Evolutionary conservation across 2,797 vertebrate genomes (phyloP).

Genomic region (Hapalemur alaotrensis): DNA sequence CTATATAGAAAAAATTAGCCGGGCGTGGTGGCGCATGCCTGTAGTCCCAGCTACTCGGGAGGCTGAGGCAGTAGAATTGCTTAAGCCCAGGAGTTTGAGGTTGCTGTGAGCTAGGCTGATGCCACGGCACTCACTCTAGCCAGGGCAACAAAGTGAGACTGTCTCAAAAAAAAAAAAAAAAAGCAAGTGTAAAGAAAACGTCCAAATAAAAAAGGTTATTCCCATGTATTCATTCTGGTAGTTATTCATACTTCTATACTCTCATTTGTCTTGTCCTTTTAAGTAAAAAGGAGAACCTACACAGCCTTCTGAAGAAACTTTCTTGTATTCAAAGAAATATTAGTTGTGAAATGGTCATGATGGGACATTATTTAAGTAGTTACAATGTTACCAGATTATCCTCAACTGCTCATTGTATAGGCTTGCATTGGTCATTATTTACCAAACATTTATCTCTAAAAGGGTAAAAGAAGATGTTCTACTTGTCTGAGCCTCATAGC

Average conservation of each 20-base stretch:
- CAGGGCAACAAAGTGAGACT: too few relatives aligned
- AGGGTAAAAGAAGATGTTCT: constrained; percentile 14
- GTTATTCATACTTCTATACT: background rate
- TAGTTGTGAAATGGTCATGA: background rate
- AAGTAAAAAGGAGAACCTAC: constrained; percentile 10
- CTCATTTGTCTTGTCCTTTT: background rate
- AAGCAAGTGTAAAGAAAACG: background rate
- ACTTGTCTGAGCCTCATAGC: background rate
- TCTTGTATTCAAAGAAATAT: background rate
- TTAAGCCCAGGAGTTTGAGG: too few relatives aligned
- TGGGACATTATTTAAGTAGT: background rate
- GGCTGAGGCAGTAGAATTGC: too few relatives aligned
- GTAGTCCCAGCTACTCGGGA: too few relatives aligned
- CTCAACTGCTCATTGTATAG: background rate
- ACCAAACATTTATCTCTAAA: background rate
- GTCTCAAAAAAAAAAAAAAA: too few relatives aligned
- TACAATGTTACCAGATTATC: background rate
- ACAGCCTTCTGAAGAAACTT: constrained; percentile 1
- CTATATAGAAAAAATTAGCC: too few relatives aligned
- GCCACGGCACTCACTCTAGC: too few relatives aligned
- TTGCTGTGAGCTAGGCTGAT: too few relatives aligned
- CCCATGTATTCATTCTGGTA: background rate
- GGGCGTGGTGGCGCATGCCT: too few relatives aligned
- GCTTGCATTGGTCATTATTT: background rate
- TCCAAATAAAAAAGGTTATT: background rate